Evolutionary conservation across 2,888 invertebrate genomes (phyloP), one percentile per base, ranked within the genome.

Genomic region (Andrena flavipes): DNA sequence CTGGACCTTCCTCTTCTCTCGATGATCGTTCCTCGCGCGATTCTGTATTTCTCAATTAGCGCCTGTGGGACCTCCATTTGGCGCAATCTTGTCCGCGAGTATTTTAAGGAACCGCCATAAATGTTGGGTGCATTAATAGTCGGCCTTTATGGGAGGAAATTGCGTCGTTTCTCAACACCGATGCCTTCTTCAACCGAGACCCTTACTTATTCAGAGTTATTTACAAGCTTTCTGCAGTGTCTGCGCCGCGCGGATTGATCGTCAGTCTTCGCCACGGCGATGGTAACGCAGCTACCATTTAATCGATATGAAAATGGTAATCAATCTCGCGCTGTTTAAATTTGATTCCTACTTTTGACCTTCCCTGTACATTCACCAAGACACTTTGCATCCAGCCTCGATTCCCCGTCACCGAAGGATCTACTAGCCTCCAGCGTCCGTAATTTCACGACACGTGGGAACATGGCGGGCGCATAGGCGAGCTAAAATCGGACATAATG

Each of bases 31-130:
- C 56, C 63, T 62, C 81, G 42, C 76, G 33, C 64, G 78, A 77
- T 80, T 86, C 80, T 78, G 80, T 83, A 88, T 84, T 89, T 89
- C 88, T 88, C 88, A 89, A 88, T 88, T 89, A 88, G 73, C 78
- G 48, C 82, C 42, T 62, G 63, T 13, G 60, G 76, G 54, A 62
- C 64, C 54, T 81, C 84, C 84, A 77, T 82, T 83, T 83, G 29
- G 69, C 65, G 62, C 64, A 77, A 80, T 78, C 81, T 81, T 51
- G 72, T 51, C 49, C 60, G 48, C 49, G n/a, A 54, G 30, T 63
- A 42, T 74, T 78, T 76, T 73, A 49, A 42, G 48, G 23, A 64
- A 59, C 71, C 64, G 59, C 51, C 60, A 63, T 42, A 35, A 69
- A 54, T 54, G 54, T 35, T 35, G 23, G 62, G 33, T 33, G 20